Percentiles rank a stretch among this genome's conserved stretches.
These are phyloP conservation scores for Mya arenaria DNA, from an alignment of 1,140 invertebrate species.

Conservation along the genomic window DNA sequence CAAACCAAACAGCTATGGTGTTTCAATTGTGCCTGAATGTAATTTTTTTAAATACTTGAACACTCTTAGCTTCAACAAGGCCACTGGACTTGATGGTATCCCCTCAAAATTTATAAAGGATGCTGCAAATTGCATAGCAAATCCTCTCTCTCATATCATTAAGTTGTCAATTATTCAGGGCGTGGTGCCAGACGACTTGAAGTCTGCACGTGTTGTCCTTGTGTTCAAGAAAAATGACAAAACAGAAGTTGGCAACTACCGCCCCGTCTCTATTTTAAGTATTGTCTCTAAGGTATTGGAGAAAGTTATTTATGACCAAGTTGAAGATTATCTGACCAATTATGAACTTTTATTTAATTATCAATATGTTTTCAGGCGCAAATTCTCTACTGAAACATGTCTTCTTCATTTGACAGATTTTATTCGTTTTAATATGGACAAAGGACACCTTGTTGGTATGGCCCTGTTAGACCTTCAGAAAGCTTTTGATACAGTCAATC, in stretches of 20 bases:
- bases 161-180: no score
- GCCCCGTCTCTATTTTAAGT: slow-evolving; percentile 37
- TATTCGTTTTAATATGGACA: not conserved
- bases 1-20: no score
- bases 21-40: no score
- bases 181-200: slow-evolving; percentile 42
- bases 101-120: no score
- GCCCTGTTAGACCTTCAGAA: slow-evolving; percentile 12
- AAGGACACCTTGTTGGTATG: slow-evolving; percentile 10
- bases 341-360: slow-evolving; percentile 15
- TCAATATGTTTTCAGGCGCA: slow-evolving; percentile 5
- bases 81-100: no score
- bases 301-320: slow-evolving; percentile 36
- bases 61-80: no score
- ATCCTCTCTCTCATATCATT: slow-evolving; percentile 7
- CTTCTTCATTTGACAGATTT: not conserved
- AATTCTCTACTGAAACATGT: slow-evolving; percentile 13
- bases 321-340: slow-evolving; percentile 2
- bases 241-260: slow-evolving; percentile 38
- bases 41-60: no score
- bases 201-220: slow-evolving; percentile 31
- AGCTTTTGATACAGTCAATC: slow-evolving; percentile 24
- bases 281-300: slow-evolving; percentile 31
- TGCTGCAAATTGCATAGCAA: no score
- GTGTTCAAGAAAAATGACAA: slow-evolving; percentile 46